phyloP scores from a whole-genome alignment of 2,888 invertebrate genomes.

The Bibio marci region DNA sequence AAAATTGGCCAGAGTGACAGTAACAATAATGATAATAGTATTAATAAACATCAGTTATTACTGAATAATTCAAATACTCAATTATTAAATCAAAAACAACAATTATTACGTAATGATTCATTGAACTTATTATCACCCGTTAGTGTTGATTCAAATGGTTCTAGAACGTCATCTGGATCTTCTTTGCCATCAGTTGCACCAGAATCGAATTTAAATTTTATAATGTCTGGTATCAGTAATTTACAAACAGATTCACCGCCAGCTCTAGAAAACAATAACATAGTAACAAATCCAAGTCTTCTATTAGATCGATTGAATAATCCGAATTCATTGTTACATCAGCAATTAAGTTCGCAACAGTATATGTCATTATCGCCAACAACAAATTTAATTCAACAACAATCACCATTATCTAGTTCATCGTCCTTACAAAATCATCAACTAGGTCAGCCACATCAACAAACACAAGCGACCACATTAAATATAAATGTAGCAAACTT shows the following conservation, averaged over 20 bases:
- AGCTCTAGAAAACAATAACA: slow-evolving; percentile 13
- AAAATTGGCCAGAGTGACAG: not conserved
- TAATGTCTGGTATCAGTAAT: slow-evolving; percentile 39
- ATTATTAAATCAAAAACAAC: slow-evolving; percentile 19
- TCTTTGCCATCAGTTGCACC: slow-evolving; percentile 18
- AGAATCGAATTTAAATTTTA: slow-evolving; percentile 32
- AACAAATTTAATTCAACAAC: not conserved
- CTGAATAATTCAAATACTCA: slow-evolving; percentile 4
- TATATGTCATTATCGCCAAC: no score
- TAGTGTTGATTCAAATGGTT: slow-evolving; percentile 24
- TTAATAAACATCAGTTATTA: slow-evolving; percentile 1
- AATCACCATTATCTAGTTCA: slow-evolving; percentile 1
- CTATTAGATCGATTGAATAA: not conserved
- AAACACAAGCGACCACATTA: slow-evolving; percentile 31
- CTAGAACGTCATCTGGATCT: no score
- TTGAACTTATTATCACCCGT: slow-evolving; percentile 31
- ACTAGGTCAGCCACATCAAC: slow-evolving; percentile 12
- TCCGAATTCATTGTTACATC: no score
- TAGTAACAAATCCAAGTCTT: not conserved
- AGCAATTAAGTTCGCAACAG: not conserved
- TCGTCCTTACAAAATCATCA: slow-evolving; percentile 5
- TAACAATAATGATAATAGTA: slow-evolving; percentile 5
- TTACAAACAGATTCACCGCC: slow-evolving; percentile 33
- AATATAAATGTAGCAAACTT: slow-evolving; percentile 50
- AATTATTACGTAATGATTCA: slow-evolving; percentile 27